A percentile compares a stretch with the other conserved stretches of the same genome.
Conservation (phyloP, 2,113 vertebrate species). For the Phylloscopus trochilus region DNA sequence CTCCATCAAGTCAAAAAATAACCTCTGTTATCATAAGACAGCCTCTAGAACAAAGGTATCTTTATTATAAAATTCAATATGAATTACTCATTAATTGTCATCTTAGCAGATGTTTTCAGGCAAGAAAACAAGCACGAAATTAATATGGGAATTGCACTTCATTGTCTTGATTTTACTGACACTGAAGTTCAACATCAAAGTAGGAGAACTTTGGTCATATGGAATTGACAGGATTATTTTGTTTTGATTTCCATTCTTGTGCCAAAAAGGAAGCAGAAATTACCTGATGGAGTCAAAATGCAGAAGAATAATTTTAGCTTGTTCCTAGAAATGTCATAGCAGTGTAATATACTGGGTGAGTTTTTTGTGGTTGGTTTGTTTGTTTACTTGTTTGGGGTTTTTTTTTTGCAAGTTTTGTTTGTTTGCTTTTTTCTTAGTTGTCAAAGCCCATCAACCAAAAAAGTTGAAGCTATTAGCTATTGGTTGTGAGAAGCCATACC, state of each 20-base stretch:
- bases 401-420: neutral
- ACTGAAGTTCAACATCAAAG: neutral
- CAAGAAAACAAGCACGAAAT: neutral
- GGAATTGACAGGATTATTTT: neutral
- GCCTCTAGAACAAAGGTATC: neutral
- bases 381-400: neutral
- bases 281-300: neutral
- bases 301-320: neutral
- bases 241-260: neutral
- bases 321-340: neutral
- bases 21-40: neutral
- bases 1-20: neutral
- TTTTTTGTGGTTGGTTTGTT: neutral
- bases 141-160: neutral
- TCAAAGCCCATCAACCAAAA: neutral
- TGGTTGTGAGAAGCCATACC: neutral
- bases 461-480: neutral
- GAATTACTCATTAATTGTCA: neutral
- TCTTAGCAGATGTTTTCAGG: neutral
- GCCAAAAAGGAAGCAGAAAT: neutral
- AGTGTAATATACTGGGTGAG: neutral
- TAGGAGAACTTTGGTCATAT: neutral
- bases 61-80: neutral
- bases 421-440: neutral
- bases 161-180: neutral